Conservation (phyloP, 2,888 invertebrate genomes). For the Agonopterix arenella region DNA sequence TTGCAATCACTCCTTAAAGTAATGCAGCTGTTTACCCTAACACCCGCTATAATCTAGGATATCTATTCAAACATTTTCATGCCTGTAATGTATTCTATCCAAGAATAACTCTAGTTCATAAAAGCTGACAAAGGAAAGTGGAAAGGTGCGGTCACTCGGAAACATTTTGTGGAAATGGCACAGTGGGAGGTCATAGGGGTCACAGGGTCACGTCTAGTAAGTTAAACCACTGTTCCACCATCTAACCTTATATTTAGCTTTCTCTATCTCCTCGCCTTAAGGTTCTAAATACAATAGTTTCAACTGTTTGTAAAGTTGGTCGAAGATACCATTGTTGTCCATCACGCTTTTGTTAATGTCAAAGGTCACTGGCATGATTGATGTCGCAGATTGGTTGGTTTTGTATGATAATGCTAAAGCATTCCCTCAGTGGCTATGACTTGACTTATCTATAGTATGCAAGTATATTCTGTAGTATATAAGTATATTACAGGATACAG, state of each 20-base stretch:
- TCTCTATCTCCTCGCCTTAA: not conserved
- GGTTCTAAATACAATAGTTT: not conserved
- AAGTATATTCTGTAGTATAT: no score
- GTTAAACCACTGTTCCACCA: not conserved
- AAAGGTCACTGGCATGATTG: slow-evolving; percentile 48
- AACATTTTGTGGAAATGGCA: slow-evolving; percentile 47
- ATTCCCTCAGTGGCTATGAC: slow-evolving; percentile 21
- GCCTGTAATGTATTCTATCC: slow-evolving; percentile 1
- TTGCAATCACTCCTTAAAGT: no score
- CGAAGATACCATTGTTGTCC: not conserved
- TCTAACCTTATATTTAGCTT: not conserved
- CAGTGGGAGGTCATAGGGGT: slow-evolving; percentile 37
- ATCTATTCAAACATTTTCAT: no score
- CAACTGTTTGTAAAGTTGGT: not conserved
- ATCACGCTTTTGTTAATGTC: slow-evolving; percentile 27
- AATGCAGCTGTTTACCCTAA: no score
- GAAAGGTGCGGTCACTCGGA: slow-evolving; percentile 38
- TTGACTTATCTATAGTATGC: no score
- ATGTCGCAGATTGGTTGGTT: slow-evolving; percentile 29
- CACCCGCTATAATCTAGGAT: no score
- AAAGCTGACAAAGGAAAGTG: slow-evolving; percentile 34
- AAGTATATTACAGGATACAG: no score
- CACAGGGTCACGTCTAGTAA: slow-evolving; percentile 17
- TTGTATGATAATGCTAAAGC: slow-evolving; percentile 20
- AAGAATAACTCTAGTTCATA: slow-evolving; percentile 17